These are phyloP conservation scores for Boulengeromyrus knoepffleri DNA, from an alignment of 2,113 vertebrate species.

Conservation along the genomic window DNA sequence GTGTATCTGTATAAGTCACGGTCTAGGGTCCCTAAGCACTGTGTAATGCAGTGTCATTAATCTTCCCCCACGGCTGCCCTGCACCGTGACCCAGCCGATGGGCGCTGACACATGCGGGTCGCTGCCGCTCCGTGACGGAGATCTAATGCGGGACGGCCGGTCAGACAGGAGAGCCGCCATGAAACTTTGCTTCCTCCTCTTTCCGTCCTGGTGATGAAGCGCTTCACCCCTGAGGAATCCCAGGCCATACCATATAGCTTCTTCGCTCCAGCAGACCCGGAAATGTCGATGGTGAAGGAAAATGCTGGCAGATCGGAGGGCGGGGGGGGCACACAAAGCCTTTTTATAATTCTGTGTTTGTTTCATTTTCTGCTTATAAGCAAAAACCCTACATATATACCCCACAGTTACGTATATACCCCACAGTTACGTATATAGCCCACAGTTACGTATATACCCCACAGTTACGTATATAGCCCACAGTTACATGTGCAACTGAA, in stretches of 20 bases:
- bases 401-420: background rate
- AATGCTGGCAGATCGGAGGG: background rate
- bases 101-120: background rate
- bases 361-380: background rate
- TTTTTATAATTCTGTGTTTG: background rate
- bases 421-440: no score
- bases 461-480: background rate
- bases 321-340: background rate
- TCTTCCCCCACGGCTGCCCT: background rate
- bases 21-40: background rate
- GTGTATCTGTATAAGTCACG: background rate
- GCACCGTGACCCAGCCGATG: background rate
- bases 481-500: background rate
- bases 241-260: background rate
- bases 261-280: background rate
- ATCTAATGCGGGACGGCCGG: background rate
- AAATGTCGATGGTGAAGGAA: background rate
- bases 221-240: background rate
- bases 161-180: background rate
- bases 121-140: background rate
- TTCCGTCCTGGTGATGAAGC: background rate
- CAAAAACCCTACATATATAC: background rate
- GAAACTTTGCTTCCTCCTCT: background rate
- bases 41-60: background rate
- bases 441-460: no score